Evolutionary conservation across 2,113 vertebrate species (phyloP).

Genomic region (Tetraodon nigroviridis): DNA sequence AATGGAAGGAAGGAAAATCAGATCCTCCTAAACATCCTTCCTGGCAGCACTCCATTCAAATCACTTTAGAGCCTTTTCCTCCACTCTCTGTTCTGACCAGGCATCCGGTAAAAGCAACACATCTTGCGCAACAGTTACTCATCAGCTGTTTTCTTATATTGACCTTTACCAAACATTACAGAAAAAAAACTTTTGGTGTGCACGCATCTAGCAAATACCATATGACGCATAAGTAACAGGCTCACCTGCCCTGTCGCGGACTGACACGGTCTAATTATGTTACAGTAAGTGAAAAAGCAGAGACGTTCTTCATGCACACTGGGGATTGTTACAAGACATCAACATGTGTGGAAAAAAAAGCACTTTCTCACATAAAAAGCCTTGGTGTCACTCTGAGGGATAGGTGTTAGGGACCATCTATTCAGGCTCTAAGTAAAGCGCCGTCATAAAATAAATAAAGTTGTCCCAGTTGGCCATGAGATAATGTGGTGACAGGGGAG

Average conservation of each 20-base stretch:
- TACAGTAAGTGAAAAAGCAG: conserved; percentile 7
- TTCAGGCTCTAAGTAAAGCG: conserved; percentile 35
- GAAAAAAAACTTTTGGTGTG: conserved; percentile 26
- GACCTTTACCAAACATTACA: conserved; percentile 38
- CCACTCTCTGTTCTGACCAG: conserved; percentile 54
- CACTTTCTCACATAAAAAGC: conserved; percentile 11
- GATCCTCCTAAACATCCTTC: conserved; percentile 72
- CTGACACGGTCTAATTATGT: not conserved
- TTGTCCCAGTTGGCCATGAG: conserved; percentile 14
- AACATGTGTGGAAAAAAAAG: conserved; percentile 19
- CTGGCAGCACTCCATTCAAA: conserved; percentile 48
- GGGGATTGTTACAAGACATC: conserved; percentile 15
- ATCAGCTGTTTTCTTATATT: conserved; percentile 66
- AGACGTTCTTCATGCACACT: conserved; percentile 27
- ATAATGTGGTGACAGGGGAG: conserved; percentile 51
- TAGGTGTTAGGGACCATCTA: conserved; percentile 33
- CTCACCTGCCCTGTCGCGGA: conserved; percentile 28
- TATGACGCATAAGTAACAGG: conserved; percentile 8
- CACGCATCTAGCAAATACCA: conserved; percentile 2
- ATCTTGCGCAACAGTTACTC: conserved; percentile 37
- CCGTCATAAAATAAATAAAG: conserved; percentile 54
- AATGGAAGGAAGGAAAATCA: conserved; percentile 64
- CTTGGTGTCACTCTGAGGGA: conserved; percentile 24
- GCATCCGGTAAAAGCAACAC: conserved; percentile 63
- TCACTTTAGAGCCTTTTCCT: conserved; percentile 30